Base-by-base conservation (phyloP, 1,140 invertebrate species). In the Pseudomyrmex gracilis region DNA sequence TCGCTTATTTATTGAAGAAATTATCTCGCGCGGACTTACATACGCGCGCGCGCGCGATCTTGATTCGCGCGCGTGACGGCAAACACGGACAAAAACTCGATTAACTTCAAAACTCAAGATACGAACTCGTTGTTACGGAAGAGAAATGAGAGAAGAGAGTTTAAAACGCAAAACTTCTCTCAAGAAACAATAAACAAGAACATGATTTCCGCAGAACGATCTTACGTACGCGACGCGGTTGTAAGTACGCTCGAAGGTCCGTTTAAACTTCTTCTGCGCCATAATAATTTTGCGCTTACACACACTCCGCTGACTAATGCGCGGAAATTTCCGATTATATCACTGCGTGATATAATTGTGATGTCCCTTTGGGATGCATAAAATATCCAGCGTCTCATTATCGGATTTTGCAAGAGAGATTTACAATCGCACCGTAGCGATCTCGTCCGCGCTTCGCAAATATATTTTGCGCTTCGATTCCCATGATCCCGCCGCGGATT, bases 341-440 rank as follows among this genome's bases (percentile, higher is more conserved):
- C n/a, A n/a, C 80, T 71, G 66, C 57, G 34, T 47, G 73, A 61
- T 73, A 22, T 55, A 85, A 73, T 88, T 87, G 83, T 74, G 53
- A 47, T 74, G 17, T 53, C 15, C 64, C 63, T 34, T 22, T 63
- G 83, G 84, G 47, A 77, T 20, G 68, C 67, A 85, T 85, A 88
- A 90, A 34, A 86, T 88, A 82, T 78, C 80, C 17, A 43, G 74
- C 68, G 76, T 88, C 85, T 90, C 86, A 84, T 90, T 91, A 89
- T 73, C 70, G 85, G 77, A 85, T 82, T 70, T 74, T 85, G 84
- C 55, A n/a, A n/a, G 34, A 80, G 20, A 86, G 85, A 90, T 91
- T 91, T 91, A 89, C 85, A 85, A 91, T 85, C 63, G 66, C 77
- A 34, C 34, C 84, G 84, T 71, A 83, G 76, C 51, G 10, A 34